These are phyloP conservation scores for Yponomeuta malinellus DNA, from an alignment of 2,888 invertebrate species.

Conservation along the genomic window DNA sequence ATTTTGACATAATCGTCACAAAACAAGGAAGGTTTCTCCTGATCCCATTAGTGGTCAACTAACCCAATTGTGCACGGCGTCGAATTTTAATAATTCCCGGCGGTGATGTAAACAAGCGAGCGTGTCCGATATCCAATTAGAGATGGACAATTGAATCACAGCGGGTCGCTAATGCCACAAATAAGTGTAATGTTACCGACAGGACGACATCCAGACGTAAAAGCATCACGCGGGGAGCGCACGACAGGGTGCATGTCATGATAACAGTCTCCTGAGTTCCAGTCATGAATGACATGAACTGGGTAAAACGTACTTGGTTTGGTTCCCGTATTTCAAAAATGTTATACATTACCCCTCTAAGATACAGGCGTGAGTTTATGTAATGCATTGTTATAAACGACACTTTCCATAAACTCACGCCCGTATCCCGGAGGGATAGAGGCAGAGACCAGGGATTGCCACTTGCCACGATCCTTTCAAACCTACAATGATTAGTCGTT, in stretches of 20 bases:
- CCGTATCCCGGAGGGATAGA: too few species aligned
- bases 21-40: constrained; percentile 50
- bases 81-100: constrained; percentile 15
- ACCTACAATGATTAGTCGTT: too few species aligned
- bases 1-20: constrained; percentile 24
- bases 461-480: too few species aligned
- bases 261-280: too few species aligned
- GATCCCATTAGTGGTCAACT: constrained; percentile 55
- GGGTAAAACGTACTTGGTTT: too few species aligned
- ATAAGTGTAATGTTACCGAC: neutral
- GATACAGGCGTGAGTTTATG: too few species aligned
- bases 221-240: neutral
- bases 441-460: too few species aligned
- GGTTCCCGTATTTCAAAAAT: too few species aligned
- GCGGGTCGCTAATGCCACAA: neutral
- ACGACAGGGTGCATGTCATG: neutral
- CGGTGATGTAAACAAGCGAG: constrained; percentile 4
- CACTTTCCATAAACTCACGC: too few species aligned
- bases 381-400: too few species aligned
- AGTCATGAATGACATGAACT: too few species aligned
- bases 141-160: neutral
- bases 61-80: constrained; percentile 53
- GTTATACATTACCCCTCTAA: too few species aligned
- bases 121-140: neutral
- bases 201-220: neutral